Percentiles rank a stretch among this genome's conserved stretches.
phyloP scores from a whole-genome alignment of 30 jellyfish, hydroid and myxozoan species.

The Aurelia sp. region DNA sequence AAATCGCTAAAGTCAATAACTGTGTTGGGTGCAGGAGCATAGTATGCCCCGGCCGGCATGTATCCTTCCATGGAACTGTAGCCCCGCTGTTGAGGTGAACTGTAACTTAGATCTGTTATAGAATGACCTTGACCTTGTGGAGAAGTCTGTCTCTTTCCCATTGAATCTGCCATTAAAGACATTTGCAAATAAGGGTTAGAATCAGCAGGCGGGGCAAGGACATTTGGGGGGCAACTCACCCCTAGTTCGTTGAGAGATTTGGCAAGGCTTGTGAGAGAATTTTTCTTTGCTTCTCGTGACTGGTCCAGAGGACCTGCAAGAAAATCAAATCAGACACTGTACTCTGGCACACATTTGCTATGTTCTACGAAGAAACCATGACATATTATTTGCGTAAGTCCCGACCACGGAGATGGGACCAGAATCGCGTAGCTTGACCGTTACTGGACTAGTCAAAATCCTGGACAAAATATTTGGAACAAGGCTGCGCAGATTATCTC shows the following conservation, averaged over 20 bases:
- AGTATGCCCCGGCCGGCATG: constrained; percentile 50
- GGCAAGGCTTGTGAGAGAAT: constrained; percentile 61
- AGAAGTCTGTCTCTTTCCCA: constrained; percentile 43
- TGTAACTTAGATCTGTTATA: constrained; percentile 52
- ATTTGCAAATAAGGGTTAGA: constrained; percentile 61
- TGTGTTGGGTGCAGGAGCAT: constrained; percentile 46
- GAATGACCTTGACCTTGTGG: constrained; percentile 68
- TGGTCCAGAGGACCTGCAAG: constrained; percentile 56
- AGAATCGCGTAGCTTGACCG: too few species aligned
- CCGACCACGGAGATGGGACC: too few species aligned
- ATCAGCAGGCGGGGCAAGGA: constrained; percentile 65
- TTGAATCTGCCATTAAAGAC: constrained; percentile 38
- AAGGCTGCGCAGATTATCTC: too few species aligned
- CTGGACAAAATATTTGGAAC: too few species aligned
- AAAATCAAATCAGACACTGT: not conserved
- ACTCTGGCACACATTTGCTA: not conserved
- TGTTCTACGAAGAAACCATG: too few species aligned
- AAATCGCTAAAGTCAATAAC: constrained; percentile 26
- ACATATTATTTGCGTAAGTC: too few species aligned
- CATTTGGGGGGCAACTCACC: constrained; percentile 70
- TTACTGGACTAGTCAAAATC: too few species aligned
- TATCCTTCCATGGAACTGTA: constrained; percentile 52
- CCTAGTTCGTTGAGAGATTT: constrained; percentile 59
- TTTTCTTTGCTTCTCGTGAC: constrained; percentile 33
- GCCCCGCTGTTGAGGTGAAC: constrained; percentile 47